Conservation (phyloP, 2,113 vertebrate genomes). For the Nerophis lumbriciformis region DNA sequence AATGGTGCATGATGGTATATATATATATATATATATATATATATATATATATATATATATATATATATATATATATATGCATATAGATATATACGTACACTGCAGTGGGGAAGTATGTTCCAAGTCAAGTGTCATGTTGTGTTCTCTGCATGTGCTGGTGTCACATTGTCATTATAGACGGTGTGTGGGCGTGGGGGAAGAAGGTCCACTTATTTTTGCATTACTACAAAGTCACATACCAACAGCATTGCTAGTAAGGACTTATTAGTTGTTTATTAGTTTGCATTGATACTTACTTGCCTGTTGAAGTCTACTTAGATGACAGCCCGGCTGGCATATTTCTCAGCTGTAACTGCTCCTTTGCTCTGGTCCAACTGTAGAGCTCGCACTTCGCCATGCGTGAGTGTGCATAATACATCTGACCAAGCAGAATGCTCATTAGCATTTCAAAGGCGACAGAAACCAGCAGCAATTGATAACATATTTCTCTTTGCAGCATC, state of each 20-base stretch:
- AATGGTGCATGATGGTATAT: neutral
- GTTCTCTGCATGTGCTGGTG: neutral
- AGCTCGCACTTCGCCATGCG: slow-evolving; percentile 31
- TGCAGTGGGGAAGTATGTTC: slow-evolving; percentile 1
- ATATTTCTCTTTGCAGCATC: neutral
- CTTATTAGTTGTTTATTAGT: too few relatives aligned
- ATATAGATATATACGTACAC: slow-evolving; percentile 22
- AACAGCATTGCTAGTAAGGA: too few relatives aligned
- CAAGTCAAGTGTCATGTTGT: neutral
- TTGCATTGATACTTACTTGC: too few relatives aligned
- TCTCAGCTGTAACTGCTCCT: slow-evolving; percentile 12
- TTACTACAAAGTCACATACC: too few relatives aligned
- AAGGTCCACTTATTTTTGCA: neutral
- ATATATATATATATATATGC: too few relatives aligned
- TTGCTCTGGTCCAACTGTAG: neutral
- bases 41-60: slow-evolving; percentile 10
- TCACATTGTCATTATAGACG: neutral
- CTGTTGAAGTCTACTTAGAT: slow-evolving; percentile 32
- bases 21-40: slow-evolving; percentile 32
- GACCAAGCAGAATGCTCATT: slow-evolving; percentile 29
- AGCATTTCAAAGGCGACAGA: slow-evolving; percentile 4
- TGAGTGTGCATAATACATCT: slow-evolving; percentile 34
- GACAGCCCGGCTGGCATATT: slow-evolving; percentile 34
- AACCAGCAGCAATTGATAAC: neutral
- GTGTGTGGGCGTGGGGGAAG: neutral